Percentiles rank a stretch among this genome's conserved stretches.
phyloP scores from a whole-genome alignment of 2,113 vertebrate species.

The rat (Rattus norvegicus) region GRCr8 NC_086027.1:115871001-115871500 shows the following conservation, averaged over 20 bases:
- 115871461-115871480: not conserved
- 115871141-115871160: not conserved
- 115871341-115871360: not conserved
- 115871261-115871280: conserved; percentile 66
- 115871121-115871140: not conserved
- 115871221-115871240: conserved; percentile 40
- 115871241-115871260: conserved; percentile 45
- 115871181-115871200: not conserved
- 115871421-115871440: not conserved
- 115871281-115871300: not conserved
- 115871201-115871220: conserved; percentile 57
- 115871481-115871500: not conserved
- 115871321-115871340: not conserved
- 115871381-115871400: not conserved
- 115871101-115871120: not conserved
- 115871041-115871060: not conserved
- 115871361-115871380: not conserved
- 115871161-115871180: conserved; percentile 36
- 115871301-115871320: not conserved
- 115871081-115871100: not conserved
- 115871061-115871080: not conserved
- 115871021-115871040: not conserved
- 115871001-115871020: not conserved
- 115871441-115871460: accelerated
- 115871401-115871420: not conserved